These are phyloP conservation scores for Chlorocebus sabaeus DNA, from an alignment of 2,113 vertebrate species.

Conservation along the genomic window DNA sequence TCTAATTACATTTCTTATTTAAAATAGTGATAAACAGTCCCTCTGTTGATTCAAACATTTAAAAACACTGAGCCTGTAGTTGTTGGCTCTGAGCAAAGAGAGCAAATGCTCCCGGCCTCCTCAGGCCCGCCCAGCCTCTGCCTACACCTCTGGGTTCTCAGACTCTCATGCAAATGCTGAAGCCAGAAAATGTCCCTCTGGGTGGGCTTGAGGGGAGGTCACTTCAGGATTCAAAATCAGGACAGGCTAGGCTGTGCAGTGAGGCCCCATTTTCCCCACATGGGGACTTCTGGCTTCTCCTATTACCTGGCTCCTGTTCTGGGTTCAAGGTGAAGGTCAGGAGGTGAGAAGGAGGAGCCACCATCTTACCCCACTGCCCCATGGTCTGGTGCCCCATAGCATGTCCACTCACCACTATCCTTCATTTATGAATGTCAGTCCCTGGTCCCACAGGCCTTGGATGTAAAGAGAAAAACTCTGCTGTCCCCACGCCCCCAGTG, in stretches of 20 bases:
- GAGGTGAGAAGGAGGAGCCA: neutral
- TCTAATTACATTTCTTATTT: conserved; percentile 73
- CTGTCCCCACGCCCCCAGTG: no score
- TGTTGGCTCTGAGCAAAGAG: conserved; percentile 54
- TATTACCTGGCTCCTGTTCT: neutral
- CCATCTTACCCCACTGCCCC: neutral
- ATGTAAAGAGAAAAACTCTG: neutral
- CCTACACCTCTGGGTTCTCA: neutral
- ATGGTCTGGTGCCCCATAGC: neutral
- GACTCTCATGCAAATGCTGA: neutral
- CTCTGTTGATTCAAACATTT: conserved; percentile 64
- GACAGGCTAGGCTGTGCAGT: neutral
- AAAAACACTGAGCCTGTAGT: conserved; percentile 48
- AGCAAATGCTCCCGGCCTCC: neutral
- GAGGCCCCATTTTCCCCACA: neutral
- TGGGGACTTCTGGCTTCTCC: neutral
- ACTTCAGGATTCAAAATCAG: conserved; percentile 52
- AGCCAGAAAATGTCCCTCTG: neutral
- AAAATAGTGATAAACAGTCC: conserved; percentile 65
- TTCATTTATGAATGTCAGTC: neutral
- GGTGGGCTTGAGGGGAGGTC: neutral
- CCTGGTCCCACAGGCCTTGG: neutral
- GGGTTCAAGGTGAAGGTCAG: neutral
- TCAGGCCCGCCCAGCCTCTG: neutral
- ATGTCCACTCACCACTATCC: neutral